phyloP scores from a whole-genome alignment of 2,888 invertebrate species.

The Tortrix viridana region DNA sequence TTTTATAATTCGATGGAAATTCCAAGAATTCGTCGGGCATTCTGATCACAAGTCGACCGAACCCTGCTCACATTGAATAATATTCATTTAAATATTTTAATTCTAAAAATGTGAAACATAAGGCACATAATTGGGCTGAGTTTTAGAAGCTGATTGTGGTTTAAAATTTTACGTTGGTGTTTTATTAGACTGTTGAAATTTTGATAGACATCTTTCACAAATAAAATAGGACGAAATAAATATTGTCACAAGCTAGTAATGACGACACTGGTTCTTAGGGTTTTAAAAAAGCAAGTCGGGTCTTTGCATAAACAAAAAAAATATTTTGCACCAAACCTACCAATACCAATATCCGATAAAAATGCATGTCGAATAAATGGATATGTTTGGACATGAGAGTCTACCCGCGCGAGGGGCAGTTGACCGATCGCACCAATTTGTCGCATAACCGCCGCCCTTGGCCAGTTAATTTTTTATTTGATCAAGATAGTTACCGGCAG shows the following conservation, averaged over 20 bases:
- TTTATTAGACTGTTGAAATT: no score
- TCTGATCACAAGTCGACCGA: conserved; percentile 52
- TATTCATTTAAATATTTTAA: background rate
- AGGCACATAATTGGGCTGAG: conserved; percentile 45
- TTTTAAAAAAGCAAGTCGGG: no score
- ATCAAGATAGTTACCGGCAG: conserved; percentile 72
- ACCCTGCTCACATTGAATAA: conserved; percentile 45
- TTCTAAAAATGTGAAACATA: conserved; percentile 37
- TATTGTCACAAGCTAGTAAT: no score
- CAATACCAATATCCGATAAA: conserved; percentile 17
- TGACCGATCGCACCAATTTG: conserved; percentile 74
- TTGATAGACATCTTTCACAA: no score
- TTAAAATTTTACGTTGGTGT: conserved; percentile 37
- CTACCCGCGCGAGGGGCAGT: conserved; percentile 46
- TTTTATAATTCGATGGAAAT: conserved; percentile 69
- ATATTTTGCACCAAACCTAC: no score
- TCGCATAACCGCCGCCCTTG: conserved; percentile 66
- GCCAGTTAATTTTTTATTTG: conserved; percentile 78
- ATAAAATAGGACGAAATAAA: no score
- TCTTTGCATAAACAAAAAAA: no score
- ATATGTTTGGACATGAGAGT: conserved; percentile 48
- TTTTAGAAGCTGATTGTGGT: background rate
- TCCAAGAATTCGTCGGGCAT: conserved; percentile 65
- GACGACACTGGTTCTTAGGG: no score
- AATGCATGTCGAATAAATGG: conserved; percentile 32